Conservation (phyloP, 2,113 vertebrate genomes). For the Micromys minutus region DNA sequence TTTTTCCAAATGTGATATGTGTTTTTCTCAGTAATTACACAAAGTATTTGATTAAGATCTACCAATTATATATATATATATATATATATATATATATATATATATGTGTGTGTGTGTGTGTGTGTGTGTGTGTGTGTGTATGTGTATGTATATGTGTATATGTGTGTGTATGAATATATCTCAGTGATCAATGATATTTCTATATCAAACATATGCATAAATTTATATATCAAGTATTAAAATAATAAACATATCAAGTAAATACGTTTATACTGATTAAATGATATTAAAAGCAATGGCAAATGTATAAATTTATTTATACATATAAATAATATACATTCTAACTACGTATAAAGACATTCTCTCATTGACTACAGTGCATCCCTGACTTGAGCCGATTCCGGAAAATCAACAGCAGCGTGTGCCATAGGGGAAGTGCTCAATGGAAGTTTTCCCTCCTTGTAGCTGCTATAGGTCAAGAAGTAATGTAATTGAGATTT, state of each 20-base stretch:
- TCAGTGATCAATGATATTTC: not conserved
- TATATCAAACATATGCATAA: not conserved
- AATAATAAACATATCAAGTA: not conserved
- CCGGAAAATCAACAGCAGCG: not conserved
- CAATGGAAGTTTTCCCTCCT: not conserved
- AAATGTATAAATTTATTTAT: not conserved
- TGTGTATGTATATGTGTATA: no score
- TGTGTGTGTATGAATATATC: no score
- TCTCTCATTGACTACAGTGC: not conserved
- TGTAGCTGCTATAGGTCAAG: not conserved
- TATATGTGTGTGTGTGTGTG: no score
- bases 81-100: no score
- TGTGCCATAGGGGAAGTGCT: not conserved
- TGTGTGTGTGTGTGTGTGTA: no score
- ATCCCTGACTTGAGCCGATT: not conserved
- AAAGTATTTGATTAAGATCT: not conserved
- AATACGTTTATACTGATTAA: not conserved
- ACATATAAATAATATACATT: no score
- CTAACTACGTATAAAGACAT: not conserved
- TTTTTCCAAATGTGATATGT: not conserved
- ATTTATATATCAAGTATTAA: not conserved
- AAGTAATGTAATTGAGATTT: not conserved
- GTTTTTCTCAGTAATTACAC: not conserved
- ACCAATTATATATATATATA: not conserved
- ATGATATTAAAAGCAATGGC: not conserved